These are phyloP conservation scores for Tachina grossa DNA, from an alignment of 2,888 invertebrate species.

Conservation along the genomic window DNA sequence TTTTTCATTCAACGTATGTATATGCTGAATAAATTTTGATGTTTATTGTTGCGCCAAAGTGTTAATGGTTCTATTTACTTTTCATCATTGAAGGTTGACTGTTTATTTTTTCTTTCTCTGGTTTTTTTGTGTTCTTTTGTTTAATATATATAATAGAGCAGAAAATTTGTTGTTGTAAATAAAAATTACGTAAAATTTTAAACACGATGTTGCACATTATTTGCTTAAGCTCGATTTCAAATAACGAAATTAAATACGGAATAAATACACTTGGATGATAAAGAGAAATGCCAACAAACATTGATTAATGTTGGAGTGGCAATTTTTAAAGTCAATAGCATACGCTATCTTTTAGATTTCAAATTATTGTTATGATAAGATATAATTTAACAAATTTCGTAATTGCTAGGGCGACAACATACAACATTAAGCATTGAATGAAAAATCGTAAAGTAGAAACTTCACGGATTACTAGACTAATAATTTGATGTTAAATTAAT, in stretches of 20 bases:
- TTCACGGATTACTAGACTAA: too few relatives aligned
- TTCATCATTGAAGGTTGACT: conserved; percentile 59
- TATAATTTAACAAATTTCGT: too few relatives aligned
- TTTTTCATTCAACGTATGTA: conserved; percentile 17
- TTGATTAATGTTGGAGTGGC: conserved; percentile 1
- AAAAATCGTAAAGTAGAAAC: too few relatives aligned
- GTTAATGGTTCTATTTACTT: conserved; percentile 67
- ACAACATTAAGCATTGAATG: too few relatives aligned
- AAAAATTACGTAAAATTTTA: conserved; percentile 52
- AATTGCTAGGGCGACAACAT: too few relatives aligned
- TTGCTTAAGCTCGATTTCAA: conserved; percentile 50
- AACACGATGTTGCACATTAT: conserved; percentile 46
- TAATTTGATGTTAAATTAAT: too few relatives aligned
- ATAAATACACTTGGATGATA: not conserved
- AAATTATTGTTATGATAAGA: too few relatives aligned
- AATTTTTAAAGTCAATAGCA: conserved; percentile 6
- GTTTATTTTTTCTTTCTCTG: conserved; percentile 9
- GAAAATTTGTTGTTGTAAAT: conserved; percentile 35
- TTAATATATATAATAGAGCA: conserved; percentile 29
- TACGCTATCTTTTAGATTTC: not conserved
- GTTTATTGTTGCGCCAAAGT: conserved; percentile 55
- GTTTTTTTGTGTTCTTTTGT: conserved; percentile 16
- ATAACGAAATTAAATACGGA: conserved; percentile 30
- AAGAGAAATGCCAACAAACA: not conserved
- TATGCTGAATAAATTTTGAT: conserved; percentile 10